Evolutionary conservation across 2,888 invertebrate genomes (phyloP).

Genomic region (Epicampocera succincta): DNA sequence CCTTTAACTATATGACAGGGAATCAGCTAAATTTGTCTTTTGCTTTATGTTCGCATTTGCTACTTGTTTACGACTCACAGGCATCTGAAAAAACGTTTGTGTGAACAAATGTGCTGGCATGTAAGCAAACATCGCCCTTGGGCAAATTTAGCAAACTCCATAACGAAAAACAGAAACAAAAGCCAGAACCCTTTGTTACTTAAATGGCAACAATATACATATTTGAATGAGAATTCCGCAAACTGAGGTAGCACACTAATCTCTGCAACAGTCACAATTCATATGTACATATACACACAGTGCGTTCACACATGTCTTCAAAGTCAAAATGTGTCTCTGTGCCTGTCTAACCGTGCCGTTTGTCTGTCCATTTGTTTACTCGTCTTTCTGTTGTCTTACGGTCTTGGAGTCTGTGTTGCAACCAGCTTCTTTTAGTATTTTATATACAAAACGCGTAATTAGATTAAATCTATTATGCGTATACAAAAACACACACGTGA

Average conservation of each 20-base stretch:
- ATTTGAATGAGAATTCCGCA: constrained; percentile 25
- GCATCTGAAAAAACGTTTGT: background rate
- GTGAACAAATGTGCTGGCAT: background rate
- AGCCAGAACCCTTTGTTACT: constrained; percentile 46
- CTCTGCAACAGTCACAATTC: constrained; percentile 53
- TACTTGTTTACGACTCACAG: constrained; percentile 18
- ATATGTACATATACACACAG: constrained; percentile 2
- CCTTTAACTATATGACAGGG: constrained; percentile 62
- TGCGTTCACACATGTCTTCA: constrained; percentile 40
- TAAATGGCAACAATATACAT: constrained; percentile 46
- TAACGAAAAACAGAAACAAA: constrained; percentile 42
- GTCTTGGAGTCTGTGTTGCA: constrained; percentile 16
- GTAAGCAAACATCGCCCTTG: constrained; percentile 48
- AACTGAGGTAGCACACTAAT: constrained; percentile 11
- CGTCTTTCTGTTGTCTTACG: constrained; percentile 16
- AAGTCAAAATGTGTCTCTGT: constrained; percentile 52
- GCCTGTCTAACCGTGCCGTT: too few species aligned
- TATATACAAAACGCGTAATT: constrained; percentile 60
- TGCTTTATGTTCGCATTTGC: constrained; percentile 13
- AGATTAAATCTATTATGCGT: constrained; percentile 66
- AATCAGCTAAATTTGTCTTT: constrained; percentile 58
- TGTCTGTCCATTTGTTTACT: background rate
- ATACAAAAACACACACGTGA: constrained; percentile 49
- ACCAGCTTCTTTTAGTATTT: constrained; percentile 38
- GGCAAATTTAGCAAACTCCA: constrained; percentile 56